Conservation (phyloP, 1,140 invertebrate genomes). For the Agrilus planipennis region DNA sequence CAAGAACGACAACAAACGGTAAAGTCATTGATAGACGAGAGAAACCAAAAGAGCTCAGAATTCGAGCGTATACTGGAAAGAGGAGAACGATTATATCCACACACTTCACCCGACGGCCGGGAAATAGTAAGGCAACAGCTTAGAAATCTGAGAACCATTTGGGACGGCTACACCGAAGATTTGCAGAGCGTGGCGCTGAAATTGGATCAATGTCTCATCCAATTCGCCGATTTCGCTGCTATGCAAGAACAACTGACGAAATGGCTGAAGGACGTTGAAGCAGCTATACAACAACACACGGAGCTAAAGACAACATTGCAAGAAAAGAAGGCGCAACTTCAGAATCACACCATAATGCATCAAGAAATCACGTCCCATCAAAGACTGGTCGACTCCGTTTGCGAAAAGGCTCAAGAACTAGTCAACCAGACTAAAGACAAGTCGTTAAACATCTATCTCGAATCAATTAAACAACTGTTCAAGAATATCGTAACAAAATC, state of each 20-base stretch:
- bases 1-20: conserved; percentile 78
- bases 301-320: conserved; percentile 83
- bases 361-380: conserved; percentile 92
- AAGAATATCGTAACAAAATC: conserved; percentile 79
- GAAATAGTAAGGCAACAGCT: conserved; percentile 85
- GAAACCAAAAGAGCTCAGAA: conserved; percentile 65
- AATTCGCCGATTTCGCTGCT: conserved; percentile 78
- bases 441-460: conserved; percentile 71
- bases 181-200: conserved; percentile 65
- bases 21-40: conserved; percentile 65
- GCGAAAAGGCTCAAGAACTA: conserved; percentile 81
- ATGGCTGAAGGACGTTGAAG: conserved; percentile 85
- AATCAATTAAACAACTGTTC: conserved; percentile 83
- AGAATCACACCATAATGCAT: conserved; percentile 89
- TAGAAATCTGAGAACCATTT: conserved; percentile 65
- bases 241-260: conserved; percentile 84
- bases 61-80: conserved; percentile 79
- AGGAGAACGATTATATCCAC: conserved; percentile 84
- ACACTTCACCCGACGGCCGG: conserved; percentile 86
- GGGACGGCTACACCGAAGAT: conserved; percentile 80
- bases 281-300: conserved; percentile 81
- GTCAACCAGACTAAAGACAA: conserved; percentile 82
- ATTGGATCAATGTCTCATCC: conserved; percentile 76
- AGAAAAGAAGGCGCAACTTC: conserved; percentile 86
- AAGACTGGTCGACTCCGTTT: conserved; percentile 76